Evolutionary conservation across 2,797 vertebrate genomes (phyloP), one percentile per base, ranked within the genome.

Genomic region (Chrysocyon brachyurus): DNA sequence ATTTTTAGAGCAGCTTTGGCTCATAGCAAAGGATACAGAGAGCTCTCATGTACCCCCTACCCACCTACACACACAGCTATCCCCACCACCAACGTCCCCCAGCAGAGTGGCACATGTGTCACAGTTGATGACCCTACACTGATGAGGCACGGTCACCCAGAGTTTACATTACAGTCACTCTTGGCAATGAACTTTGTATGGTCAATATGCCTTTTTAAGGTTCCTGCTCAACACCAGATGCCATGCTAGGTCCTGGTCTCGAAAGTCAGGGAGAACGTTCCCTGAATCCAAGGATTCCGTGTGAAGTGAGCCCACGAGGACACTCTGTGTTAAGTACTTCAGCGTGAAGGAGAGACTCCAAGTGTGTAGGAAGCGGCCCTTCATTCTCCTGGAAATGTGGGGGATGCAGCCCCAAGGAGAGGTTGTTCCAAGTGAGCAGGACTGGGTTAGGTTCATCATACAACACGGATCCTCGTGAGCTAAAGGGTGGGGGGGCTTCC

Each of bases 51-150:
- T 0, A 5, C 28, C 0, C 26, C 19, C 11, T 12, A 9, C 36
- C 4, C 7, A 19, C 1, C 2, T 2, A 28, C 24, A 21, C 0
- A 3, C 8, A 4, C 52, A 12, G 4, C 56, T 22, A 16, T 5
- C 26, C 70, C 33, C 12, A 0, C 78, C 11, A 14, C 33, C 28
- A 57, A 15, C 26, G 14, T 33, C 57, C 19, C 6, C 4, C n/a
- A 3, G 52, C 73, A 28, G 24, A 68, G 73, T 0, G 10, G 56
- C 17, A 12, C 19, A 24, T 24, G 5, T 10, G 17, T 21, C 21
- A 78, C 49, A n/a, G 9, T 6, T 0, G 0, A 21, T 5, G 40
- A 59, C 24, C 52, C 54, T 2, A 19, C 78, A 56, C 33, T 3
- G 2, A 59, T 0, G 31, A 33, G 2, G n/a, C 16, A 2, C 6